Conservation (phyloP, 2,888 invertebrate genomes). For the Uloborus plumipes region DNA sequence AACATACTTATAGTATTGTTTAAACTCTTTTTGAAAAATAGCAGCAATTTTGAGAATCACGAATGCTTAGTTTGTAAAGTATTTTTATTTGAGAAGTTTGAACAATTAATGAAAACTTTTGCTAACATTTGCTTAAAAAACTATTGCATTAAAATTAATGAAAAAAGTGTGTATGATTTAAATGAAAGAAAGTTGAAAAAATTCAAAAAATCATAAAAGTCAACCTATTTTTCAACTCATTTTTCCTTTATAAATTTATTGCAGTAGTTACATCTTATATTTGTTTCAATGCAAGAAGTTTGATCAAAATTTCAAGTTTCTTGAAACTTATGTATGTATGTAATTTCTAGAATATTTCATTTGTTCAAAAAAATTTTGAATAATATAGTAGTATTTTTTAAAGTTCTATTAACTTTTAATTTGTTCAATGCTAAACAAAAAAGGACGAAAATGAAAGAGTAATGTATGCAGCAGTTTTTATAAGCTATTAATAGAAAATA, state of each 20-base stretch:
- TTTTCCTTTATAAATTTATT: background rate
- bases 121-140: constrained; percentile 3
- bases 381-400: no score
- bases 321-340: no score
- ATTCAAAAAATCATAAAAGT: constrained; percentile 1
- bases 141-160: background rate
- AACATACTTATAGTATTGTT: background rate
- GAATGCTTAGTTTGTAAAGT: background rate
- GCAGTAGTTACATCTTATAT: background rate
- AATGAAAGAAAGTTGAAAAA: background rate
- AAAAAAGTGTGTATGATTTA: background rate
- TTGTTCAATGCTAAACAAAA: no score
- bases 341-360: no score
- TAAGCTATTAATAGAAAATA: no score
- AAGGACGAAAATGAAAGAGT: no score
- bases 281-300: background rate
- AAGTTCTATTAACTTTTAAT: no score
- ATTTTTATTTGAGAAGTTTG: background rate
- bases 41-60: background rate
- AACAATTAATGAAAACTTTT: background rate
- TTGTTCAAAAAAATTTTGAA: no score
- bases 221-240: background rate
- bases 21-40: background rate
- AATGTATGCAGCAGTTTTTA: no score
- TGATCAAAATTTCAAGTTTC: no score